Evolutionary conservation across 2,888 invertebrate genomes (phyloP).

Genomic region (Drosophila testacea): DNA sequence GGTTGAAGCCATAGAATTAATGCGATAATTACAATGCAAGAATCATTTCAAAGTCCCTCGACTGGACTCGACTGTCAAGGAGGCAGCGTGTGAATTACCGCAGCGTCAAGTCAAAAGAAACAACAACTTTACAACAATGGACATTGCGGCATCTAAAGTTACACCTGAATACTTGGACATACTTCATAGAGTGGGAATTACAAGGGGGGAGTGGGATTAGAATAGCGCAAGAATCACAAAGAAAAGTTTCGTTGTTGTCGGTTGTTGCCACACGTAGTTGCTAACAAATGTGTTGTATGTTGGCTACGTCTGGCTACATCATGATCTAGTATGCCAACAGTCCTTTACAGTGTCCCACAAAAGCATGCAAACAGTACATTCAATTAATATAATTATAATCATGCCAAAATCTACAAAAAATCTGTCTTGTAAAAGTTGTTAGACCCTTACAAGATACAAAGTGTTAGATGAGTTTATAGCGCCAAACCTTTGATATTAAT

Average conservation of each 20-base stretch:
- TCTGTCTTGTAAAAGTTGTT: too few species aligned
- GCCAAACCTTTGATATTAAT: too few species aligned
- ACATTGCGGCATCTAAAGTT: constrained; percentile 51
- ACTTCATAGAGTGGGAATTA: not conserved
- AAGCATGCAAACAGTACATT: not conserved
- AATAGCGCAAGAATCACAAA: constrained; percentile 37
- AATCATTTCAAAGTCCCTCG: constrained; percentile 53
- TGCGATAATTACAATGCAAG: constrained; percentile 78
- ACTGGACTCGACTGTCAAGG: constrained; percentile 14
- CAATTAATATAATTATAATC: not conserved
- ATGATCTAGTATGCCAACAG: constrained; percentile 13
- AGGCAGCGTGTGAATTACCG: constrained; percentile 66
- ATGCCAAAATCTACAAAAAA: too few species aligned
- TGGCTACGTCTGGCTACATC: constrained; percentile 20
- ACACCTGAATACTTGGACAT: constrained; percentile 12
- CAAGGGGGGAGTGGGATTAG: constrained; percentile 32
- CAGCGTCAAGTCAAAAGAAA: constrained; percentile 45
- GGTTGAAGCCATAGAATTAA: constrained; percentile 77
- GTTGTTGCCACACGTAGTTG: constrained; percentile 44
- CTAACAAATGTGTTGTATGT: constrained; percentile 31
- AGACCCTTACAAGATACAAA: too few species aligned
- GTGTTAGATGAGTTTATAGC: too few species aligned
- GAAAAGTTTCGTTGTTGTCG: constrained; percentile 20
- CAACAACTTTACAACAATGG: constrained; percentile 30
- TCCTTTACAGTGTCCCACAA: constrained; percentile 6